Percentiles rank a stretch among this genome's conserved stretches.
These are phyloP conservation scores for Drosophila monieri DNA, from an alignment of 2,888 invertebrate genomes.

Conservation along the genomic window DNA sequence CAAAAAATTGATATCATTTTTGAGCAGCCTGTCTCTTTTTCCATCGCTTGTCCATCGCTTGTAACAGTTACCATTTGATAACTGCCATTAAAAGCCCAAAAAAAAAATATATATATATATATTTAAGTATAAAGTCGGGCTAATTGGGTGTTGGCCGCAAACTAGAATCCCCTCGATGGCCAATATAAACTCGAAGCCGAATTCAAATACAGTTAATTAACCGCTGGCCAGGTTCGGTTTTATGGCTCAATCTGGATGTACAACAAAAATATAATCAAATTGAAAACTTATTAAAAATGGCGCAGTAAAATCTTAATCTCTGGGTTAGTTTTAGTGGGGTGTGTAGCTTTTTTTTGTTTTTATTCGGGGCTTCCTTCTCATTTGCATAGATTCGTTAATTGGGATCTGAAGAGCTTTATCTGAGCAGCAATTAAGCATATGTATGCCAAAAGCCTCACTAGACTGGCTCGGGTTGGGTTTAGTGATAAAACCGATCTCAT, in stretches of 20 bases:
- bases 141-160: constrained; percentile 68
- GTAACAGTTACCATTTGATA: constrained; percentile 68
- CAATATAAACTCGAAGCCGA: constrained; percentile 30
- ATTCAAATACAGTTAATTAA: constrained; percentile 70
- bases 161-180: constrained; percentile 30
- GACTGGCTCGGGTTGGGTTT: not conserved
- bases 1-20: constrained; percentile 40
- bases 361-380: constrained; percentile 33
- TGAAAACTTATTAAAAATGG: constrained; percentile 73
- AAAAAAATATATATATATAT: constrained; percentile 21
- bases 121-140: constrained; percentile 59
- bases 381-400: constrained; percentile 78
- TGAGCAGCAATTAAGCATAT: constrained; percentile 61
- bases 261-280: constrained; percentile 56
- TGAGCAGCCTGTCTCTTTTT: constrained; percentile 40
- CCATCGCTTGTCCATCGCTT: constrained; percentile 7
- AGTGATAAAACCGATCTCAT: constrained; percentile 61
- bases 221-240: constrained; percentile 56
- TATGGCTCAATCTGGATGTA: constrained; percentile 70
- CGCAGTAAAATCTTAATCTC: constrained; percentile 55
- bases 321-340: constrained; percentile 28
- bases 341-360: not conserved
- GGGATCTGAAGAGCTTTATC: constrained; percentile 62
- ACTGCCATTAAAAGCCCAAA: constrained; percentile 61
- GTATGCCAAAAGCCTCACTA: constrained; percentile 53